These are phyloP conservation scores for Eunapius fragilis DNA, from an alignment of 37 sponge, comb jelly and placozoan genomes.

Conservation along the genomic window DNA sequence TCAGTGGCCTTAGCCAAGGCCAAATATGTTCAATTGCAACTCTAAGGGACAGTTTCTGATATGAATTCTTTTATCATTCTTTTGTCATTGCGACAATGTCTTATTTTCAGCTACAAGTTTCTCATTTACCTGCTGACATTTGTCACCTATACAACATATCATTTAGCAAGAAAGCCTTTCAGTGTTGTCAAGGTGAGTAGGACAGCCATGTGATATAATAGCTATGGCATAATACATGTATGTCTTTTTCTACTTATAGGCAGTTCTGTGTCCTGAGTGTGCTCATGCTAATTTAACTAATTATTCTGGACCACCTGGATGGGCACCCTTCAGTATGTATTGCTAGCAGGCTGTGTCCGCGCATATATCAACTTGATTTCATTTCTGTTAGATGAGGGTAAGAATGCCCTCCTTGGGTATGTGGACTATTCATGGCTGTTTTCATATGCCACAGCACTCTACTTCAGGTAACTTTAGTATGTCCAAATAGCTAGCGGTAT, in stretches of 20 bases:
- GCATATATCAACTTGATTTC: background rate
- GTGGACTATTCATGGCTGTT: slow-evolving; percentile 74
- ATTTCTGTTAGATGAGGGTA: slow-evolving; percentile 7
- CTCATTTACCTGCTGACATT: slow-evolving; percentile 57
- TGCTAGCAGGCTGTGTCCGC: background rate
- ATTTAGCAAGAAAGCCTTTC: slow-evolving; percentile 71
- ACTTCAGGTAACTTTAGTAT: slow-evolving; percentile 34
- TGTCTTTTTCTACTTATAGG: background rate
- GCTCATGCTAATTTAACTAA: background rate
- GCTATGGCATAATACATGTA: too few relatives aligned
- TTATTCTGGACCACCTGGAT: slow-evolving; percentile 22
- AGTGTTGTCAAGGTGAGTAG: slow-evolving; percentile 59
- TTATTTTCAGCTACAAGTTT: slow-evolving; percentile 29
- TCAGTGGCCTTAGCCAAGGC: too few relatives aligned
- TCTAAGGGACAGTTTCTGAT: too few relatives aligned
- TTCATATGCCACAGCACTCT: slow-evolving; percentile 72
- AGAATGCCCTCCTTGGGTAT: slow-evolving; percentile 43
- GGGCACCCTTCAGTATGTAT: slow-evolving; percentile 63
- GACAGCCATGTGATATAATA: too few relatives aligned
- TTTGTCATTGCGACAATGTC: too few relatives aligned
- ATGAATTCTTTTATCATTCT: too few relatives aligned
- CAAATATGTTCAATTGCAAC: too few relatives aligned
- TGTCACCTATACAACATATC: slow-evolving; percentile 51
- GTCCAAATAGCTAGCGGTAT: too few relatives aligned
- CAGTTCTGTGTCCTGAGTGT: background rate